These are phyloP conservation scores for Drosophila paulistorum DNA, from an alignment of 1,140 invertebrate genomes.

Conservation along the genomic window DNA sequence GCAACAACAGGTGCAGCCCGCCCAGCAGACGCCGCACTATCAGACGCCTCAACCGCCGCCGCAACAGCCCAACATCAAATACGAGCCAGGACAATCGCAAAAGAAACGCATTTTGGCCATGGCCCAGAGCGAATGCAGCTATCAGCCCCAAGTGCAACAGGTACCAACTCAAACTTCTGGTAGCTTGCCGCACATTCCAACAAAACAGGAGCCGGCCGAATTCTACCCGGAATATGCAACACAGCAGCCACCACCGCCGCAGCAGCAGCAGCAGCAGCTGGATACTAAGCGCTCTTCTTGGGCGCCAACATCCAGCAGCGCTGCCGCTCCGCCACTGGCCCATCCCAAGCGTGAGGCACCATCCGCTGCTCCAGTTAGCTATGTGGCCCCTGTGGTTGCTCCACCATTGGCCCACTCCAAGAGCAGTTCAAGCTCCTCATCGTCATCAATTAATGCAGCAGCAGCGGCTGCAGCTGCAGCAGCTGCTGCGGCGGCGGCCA, in stretches of 20 bases:
- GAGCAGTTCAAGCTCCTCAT: slow-evolving; percentile 68
- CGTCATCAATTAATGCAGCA: slow-evolving; percentile 65
- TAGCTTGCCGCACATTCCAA: slow-evolving; percentile 75
- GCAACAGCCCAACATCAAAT: slow-evolving; percentile 74
- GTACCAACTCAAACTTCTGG: slow-evolving; percentile 76
- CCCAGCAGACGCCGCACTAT: slow-evolving; percentile 44
- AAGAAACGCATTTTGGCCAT: slow-evolving; percentile 93
- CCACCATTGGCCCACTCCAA: slow-evolving; percentile 75
- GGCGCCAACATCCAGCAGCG: slow-evolving; percentile 51
- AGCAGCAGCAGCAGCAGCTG: slow-evolving; percentile 48
- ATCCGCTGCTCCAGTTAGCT: slow-evolving; percentile 66
- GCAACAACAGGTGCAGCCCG: slow-evolving; percentile 73
- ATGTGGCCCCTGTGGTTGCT: slow-evolving; percentile 60
- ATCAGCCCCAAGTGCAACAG: slow-evolving; percentile 79
- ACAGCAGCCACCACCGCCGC: slow-evolving; percentile 27
- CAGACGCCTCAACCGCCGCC: slow-evolving; percentile 43
- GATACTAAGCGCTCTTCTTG: slow-evolving; percentile 78
- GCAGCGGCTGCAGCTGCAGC: slow-evolving; percentile 67
- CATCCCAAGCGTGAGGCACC: slow-evolving; percentile 77
- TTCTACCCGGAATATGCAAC: slow-evolving; percentile 73
- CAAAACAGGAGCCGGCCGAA: slow-evolving; percentile 80
- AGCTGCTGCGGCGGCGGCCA: slow-evolving; percentile 69
- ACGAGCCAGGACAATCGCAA: slow-evolving; percentile 88
- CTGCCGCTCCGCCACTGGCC: slow-evolving; percentile 53
- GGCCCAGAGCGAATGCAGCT: slow-evolving; percentile 91